These are phyloP conservation scores for Zeus faber DNA, from an alignment of 2,113 vertebrate genomes.

Conservation along the genomic window DNA sequence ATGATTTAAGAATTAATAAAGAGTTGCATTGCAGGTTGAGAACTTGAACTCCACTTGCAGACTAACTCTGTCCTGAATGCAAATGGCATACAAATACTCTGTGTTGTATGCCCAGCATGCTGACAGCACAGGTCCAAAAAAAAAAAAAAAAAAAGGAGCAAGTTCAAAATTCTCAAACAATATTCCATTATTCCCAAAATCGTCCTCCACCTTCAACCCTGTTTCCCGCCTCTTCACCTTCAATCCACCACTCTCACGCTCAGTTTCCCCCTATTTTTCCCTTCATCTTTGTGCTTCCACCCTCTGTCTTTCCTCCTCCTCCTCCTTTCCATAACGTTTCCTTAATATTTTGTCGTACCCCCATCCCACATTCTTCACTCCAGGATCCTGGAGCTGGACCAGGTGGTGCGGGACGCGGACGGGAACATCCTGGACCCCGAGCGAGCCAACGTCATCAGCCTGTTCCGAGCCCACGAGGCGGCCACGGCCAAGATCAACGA, in stretches of 20 bases:
- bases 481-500: constrained; percentile 90
- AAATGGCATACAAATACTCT: too few relatives aligned
- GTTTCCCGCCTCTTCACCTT: constrained; percentile 14
- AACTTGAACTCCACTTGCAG: too few relatives aligned
- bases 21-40: too few relatives aligned
- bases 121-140: too few relatives aligned
- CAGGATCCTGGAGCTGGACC: constrained; percentile 91
- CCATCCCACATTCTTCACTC: background rate
- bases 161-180: too few relatives aligned
- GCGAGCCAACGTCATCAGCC: constrained; percentile 88
- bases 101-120: too few relatives aligned
- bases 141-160: too few relatives aligned
- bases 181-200: too few relatives aligned
- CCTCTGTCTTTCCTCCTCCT: too few relatives aligned
- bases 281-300: background rate
- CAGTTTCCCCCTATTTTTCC: background rate
- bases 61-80: too few relatives aligned
- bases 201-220: too few relatives aligned
- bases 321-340: background rate
- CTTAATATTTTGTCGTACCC: background rate
- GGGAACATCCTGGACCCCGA: constrained; percentile 96
- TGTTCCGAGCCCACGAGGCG: constrained; percentile 92
- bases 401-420: constrained; percentile 89
- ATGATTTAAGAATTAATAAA: too few relatives aligned
- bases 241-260: background rate